Evolutionary conservation across 2,888 invertebrate genomes (phyloP).

Genomic region (Lasioglossum lativentre): DNA sequence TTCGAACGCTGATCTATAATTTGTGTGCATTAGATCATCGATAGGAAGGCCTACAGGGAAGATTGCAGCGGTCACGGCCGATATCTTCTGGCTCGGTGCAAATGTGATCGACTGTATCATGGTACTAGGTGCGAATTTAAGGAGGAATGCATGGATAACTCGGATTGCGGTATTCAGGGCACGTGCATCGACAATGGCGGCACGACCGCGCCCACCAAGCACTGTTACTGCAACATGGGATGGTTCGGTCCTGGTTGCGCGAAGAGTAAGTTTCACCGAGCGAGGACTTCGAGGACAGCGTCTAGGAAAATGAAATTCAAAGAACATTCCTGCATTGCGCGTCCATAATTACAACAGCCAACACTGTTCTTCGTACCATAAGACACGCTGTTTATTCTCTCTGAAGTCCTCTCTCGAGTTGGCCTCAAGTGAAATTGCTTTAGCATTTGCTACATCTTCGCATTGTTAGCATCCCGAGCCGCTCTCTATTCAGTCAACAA

Average conservation of each 20-base stretch:
- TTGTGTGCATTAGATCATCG: conserved; percentile 76
- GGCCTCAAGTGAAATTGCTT: background rate
- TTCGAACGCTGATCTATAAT: background rate
- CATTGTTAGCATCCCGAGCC: background rate
- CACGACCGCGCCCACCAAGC: conserved; percentile 92
- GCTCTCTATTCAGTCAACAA: background rate
- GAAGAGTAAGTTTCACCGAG: conserved; percentile 88
- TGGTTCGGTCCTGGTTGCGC: conserved; percentile 94
- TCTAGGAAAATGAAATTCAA: background rate
- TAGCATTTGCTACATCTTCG: background rate
- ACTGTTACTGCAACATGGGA: conserved; percentile 96
- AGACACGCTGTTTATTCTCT: background rate
- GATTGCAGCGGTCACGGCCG: conserved; percentile 94
- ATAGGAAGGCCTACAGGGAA: conserved; percentile 91
- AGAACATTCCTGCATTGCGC: background rate
- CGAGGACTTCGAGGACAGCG: background rate
- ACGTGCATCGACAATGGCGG: conserved; percentile 93
- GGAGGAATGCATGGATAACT: conserved; percentile 94
- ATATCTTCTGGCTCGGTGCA: conserved; percentile 91
- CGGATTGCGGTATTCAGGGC: conserved; percentile 94
- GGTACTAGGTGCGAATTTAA: conserved; percentile 94
- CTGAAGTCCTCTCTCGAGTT: background rate
- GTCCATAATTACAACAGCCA: background rate
- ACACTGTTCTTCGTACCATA: background rate
- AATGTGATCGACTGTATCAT: conserved; percentile 92